phyloP scores from a whole-genome alignment of 2,797 vertebrate genomes.

The Avahi laniger region DNA sequence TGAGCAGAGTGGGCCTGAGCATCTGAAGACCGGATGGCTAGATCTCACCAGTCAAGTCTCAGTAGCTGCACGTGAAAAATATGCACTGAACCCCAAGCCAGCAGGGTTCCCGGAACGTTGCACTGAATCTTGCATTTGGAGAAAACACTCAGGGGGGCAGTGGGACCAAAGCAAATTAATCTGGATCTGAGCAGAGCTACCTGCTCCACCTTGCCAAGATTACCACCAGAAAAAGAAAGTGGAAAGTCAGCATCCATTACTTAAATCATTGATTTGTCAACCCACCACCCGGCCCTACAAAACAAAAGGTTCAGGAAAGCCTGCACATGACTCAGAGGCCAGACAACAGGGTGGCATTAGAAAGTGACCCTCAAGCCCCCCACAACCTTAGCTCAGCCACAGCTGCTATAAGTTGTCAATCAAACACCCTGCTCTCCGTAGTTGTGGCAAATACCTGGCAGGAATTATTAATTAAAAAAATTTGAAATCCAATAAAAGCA shows the following conservation, averaged over 20 bases:
- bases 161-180: background rate
- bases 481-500: background rate
- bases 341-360: background rate
- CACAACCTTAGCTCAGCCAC: background rate
- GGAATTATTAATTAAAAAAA: background rate
- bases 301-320: background rate
- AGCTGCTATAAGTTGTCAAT: background rate
- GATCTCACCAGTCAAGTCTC: background rate
- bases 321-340: background rate
- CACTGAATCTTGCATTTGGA: rapidly evolving
- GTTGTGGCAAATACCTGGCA: too few species aligned
- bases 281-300: background rate
- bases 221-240: background rate
- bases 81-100: background rate
- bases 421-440: background rate
- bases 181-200: background rate
- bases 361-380: background rate
- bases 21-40: background rate
- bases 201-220: background rate
- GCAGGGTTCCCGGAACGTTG: rapidly evolving
- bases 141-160: background rate
- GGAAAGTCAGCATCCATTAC: background rate
- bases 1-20: too few species aligned
- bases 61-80: background rate
- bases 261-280: background rate